Percentiles rank a stretch among this genome's conserved stretches.
phyloP scores from a whole-genome alignment of 2,888 invertebrate genomes.

The Philopedon plagiatum region DNA sequence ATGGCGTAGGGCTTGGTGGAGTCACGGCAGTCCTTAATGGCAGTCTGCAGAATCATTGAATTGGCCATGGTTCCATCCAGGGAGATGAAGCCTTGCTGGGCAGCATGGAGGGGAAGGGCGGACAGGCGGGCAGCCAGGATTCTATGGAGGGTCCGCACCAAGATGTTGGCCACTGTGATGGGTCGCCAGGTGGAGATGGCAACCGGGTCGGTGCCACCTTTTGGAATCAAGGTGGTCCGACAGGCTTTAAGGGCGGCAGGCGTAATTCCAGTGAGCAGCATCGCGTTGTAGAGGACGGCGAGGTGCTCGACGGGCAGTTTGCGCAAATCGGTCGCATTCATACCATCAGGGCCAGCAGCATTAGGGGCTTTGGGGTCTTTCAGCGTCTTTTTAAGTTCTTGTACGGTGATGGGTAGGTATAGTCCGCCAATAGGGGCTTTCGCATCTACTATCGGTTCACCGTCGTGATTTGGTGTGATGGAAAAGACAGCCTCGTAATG shows the following conservation, averaged over 20 bases:
- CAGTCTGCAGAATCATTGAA: conserved; percentile 32
- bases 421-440: conserved; percentile 3
- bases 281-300: conserved; percentile 30
- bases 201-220: conserved; percentile 24
- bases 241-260: conserved; percentile 23
- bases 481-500: conserved; percentile 12
- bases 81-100: conserved; percentile 44
- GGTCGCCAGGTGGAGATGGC: conserved; percentile 41
- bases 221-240: conserved; percentile 46
- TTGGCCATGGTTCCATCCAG: conserved; percentile 44
- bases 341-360: conserved; percentile 43
- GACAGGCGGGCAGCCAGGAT: conserved; percentile 29
- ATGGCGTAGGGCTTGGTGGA: conserved; percentile 25
- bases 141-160: conserved; percentile 33
- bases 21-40: conserved; percentile 17
- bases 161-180: conserved; percentile 43
- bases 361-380: conserved; percentile 22
- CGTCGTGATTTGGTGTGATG: background rate
- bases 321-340: conserved; percentile 22
- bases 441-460: background rate
- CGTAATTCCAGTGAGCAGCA: background rate
- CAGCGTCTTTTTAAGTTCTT: conserved; percentile 3
- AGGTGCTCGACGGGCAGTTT: conserved; percentile 9
- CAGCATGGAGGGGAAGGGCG: conserved; percentile 12
- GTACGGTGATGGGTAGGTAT: background rate